Base-by-base conservation (phyloP, 2,797 vertebrate genomes). In the Pelobates cultripes region DNA sequence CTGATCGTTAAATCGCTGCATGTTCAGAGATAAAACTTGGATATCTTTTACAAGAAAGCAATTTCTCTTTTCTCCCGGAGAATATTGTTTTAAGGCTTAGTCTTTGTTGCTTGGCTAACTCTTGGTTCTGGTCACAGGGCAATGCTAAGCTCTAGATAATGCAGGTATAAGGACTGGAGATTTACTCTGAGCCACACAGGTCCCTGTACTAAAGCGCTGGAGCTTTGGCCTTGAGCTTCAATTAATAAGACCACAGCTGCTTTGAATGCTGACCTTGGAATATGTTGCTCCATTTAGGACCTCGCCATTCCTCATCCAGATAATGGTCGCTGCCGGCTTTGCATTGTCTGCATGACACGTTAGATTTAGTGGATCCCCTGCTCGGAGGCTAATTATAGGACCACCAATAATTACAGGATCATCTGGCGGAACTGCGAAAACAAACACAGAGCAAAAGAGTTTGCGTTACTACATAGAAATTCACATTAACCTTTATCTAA, bases 261-360 rank as follows among this genome's bases (percentile, higher is more conserved):
- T 2, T 17, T 13, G 6, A 57, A 41, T 15, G 3, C 95, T 94
- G 93, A 99, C 98, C 96, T 99, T 99, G 88, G 96, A 97, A 91
- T 98, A 98, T 88, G 96, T 98, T 88, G 97, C 97, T 85, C 97
- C 97, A 0, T 97, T 98, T 76, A 99, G 94, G 86, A 98, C 97
- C 85, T 98, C 96, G 86, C 96, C 96, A 10, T 95, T 96, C 69
- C 96, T 85, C 86, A 99, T 94, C 98, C 98, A 99, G 90, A 97
- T 94, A 91, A 99, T 99, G 74, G 97, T 97, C 47, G 98, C 98
- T 0, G 97, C 96, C 0, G 97, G 98, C 86, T 99, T 99, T 90
- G 97, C 97, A 0, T 98, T 99, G 92, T 99, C 95, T 0, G 98
- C 97, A 0, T 97, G 97, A 88, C 98, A 99, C 72, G 97, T 99